A percentile compares a stretch with the other conserved stretches of the same genome.
phyloP scores from a whole-genome alignment of 2,113 vertebrate genomes.

The Eublepharis macularius region DNA sequence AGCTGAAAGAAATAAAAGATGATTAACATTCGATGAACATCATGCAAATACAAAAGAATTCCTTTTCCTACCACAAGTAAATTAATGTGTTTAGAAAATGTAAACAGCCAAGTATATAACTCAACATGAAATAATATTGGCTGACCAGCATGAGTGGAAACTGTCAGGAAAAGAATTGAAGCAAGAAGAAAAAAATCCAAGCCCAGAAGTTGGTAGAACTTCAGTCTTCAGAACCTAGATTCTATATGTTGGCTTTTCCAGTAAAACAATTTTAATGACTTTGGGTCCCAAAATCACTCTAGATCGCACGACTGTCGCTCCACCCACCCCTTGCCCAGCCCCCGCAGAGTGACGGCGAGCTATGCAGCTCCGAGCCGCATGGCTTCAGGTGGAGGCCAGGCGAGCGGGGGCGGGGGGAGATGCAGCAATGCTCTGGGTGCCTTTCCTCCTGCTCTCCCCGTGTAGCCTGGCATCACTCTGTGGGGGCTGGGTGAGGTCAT shows the following conservation, averaged over 20 bases:
- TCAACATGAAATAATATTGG: background rate
- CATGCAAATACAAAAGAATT: background rate
- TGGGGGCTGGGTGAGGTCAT: no score
- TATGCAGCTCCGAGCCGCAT: no score
- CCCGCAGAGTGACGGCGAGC: no score
- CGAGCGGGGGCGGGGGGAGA: no score
- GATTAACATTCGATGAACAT: background rate
- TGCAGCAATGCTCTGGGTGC: no score
- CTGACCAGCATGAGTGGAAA: background rate
- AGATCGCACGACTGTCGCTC: no score
- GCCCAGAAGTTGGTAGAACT: background rate
- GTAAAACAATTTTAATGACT: background rate
- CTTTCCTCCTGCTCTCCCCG: no score
- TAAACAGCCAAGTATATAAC: background rate
- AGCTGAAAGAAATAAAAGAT: slow-evolving; percentile 16
- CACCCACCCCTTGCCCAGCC: no score
- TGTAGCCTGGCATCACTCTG: no score
- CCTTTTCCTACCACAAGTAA: background rate
- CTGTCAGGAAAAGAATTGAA: background rate
- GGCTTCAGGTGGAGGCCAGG: no score
- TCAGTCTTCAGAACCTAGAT: background rate
- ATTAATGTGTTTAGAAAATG: background rate
- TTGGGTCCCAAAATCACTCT: background rate
- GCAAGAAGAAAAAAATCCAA: background rate
- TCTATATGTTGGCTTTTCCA: background rate